Percentiles rank a stretch among this genome's conserved stretches.
phyloP scores from a whole-genome alignment of 1,140 invertebrate genomes.

The Drosophila paulistorum region DNA sequence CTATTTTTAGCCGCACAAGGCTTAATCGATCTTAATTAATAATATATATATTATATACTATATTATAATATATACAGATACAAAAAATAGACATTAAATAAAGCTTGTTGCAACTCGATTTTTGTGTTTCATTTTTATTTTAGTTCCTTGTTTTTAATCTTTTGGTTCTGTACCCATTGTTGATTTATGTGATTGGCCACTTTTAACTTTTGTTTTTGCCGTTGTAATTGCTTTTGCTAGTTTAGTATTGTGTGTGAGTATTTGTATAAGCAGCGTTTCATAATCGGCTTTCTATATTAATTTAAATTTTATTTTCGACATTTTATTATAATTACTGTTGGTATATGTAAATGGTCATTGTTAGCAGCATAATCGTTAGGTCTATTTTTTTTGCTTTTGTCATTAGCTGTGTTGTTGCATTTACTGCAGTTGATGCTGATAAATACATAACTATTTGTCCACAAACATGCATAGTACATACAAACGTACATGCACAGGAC shows the following conservation, averaged over 20 bases:
- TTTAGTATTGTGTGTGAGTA: constrained; percentile 12
- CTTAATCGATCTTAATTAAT: too few species aligned
- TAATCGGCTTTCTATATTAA: constrained; percentile 82
- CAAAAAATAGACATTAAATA: too few species aligned
- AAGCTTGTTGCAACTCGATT: background rate
- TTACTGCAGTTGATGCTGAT: constrained; percentile 67
- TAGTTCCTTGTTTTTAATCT: constrained; percentile 28
- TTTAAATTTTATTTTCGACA: constrained; percentile 82
- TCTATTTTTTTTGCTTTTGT: constrained; percentile 39
- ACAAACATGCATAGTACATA: constrained; percentile 7
- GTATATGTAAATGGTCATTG: constrained; percentile 79
- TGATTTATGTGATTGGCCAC: constrained; percentile 81
- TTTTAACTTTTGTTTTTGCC: constrained; percentile 67
- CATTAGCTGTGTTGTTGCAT: constrained; percentile 21
- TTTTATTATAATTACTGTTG: constrained; percentile 82
- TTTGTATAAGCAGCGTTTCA: constrained; percentile 50
- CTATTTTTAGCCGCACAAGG: too few species aligned
- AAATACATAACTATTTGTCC: background rate
- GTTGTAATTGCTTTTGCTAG: constrained; percentile 37
- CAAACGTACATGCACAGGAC: background rate
- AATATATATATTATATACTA: too few species aligned
- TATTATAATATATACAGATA: too few species aligned
- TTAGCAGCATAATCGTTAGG: constrained; percentile 52
- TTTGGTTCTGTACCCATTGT: constrained; percentile 52
- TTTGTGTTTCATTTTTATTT: constrained; percentile 33